Conservation (phyloP, 2,888 invertebrate genomes). For the Lasioglossum lativentre region DNA sequence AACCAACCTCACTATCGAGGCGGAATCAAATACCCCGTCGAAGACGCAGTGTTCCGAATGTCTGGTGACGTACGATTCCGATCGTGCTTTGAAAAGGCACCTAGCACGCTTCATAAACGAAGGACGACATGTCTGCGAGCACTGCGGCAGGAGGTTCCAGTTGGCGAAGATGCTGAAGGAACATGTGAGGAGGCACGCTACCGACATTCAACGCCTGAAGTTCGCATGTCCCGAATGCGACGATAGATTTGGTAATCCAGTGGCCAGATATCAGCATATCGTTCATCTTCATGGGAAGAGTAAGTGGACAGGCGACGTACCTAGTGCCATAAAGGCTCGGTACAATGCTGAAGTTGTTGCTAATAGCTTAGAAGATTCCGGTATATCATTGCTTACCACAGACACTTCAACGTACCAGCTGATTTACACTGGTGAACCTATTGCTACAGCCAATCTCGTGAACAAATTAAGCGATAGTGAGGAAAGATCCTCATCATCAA, state of each 20-base stretch:
- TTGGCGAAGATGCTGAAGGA: background rate
- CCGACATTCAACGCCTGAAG: background rate
- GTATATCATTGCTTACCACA: background rate
- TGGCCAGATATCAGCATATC: constrained; percentile 54
- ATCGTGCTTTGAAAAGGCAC: constrained; percentile 49
- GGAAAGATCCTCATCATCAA: background rate
- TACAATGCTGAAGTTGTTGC: too few relatives aligned
- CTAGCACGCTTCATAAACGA: constrained; percentile 45
- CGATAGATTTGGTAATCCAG: constrained; percentile 42
- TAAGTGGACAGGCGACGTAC: background rate
- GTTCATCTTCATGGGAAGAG: constrained; percentile 55
- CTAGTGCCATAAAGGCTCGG: background rate
- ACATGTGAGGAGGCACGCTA: constrained; percentile 56
- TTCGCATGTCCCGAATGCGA: constrained; percentile 52
- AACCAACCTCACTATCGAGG: background rate
- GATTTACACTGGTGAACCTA: background rate
- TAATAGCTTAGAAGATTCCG: background rate
- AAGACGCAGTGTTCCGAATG: constrained; percentile 34
- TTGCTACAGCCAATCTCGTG: background rate
- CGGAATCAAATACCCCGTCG: too few relatives aligned
- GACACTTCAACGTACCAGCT: background rate
- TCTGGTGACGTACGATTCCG: constrained; percentile 18
- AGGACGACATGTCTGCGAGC: constrained; percentile 56
- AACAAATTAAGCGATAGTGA: background rate
- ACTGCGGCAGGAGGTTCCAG: constrained; percentile 60